Base-by-base conservation (phyloP, 2,113 vertebrate genomes). In the Leptobrachium ailaonicum region DNA sequence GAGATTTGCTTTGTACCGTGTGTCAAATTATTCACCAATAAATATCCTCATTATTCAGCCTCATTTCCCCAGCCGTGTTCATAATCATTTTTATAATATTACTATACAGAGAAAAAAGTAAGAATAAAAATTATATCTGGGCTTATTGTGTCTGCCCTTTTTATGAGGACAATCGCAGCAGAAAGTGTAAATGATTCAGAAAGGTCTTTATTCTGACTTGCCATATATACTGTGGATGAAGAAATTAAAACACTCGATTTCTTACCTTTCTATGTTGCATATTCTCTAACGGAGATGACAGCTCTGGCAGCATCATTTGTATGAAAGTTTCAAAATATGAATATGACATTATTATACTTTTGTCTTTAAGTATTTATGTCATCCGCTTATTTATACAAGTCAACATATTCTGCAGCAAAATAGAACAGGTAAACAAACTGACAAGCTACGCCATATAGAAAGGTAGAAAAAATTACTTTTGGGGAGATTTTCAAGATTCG, bases 191-290 rank as follows among this genome's bases (percentile, higher is more conserved):
- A 41, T 60, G 45, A 58, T 47, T 64, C 45, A 58, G 73, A 63
- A 64, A 58, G 6, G 42, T 14, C n/a, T 58, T 77, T 77, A 77
- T 71, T 77, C 69, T 44, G 76, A 71, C 76, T 77, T 32, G 76
- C 71, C 76, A 77, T 14, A 32, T 32, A 77, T 71, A 62, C 42
- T 47, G 14, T 42, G 66, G 47, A 70, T 77, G 45, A 77, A 45
- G 43, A 70, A 56, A 62, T 70, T 42, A 8, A 20, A 71, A 62
- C 8, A 71, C 40, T 42, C 11, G 62, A 41, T 41, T 78, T 70
- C 63, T 47, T 14, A 43, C 62, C 50, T 41, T 58, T 77, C 64
- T 68, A 14, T 68, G 32, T 67, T 66, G 50, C 7, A n/a, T 32
- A 78, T 20, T 53, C 47, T 50, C 68, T 54, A 40, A 32, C 43